phyloP scores from a whole-genome alignment of 2,113 vertebrate genomes.

The Panthera leo region DNA sequence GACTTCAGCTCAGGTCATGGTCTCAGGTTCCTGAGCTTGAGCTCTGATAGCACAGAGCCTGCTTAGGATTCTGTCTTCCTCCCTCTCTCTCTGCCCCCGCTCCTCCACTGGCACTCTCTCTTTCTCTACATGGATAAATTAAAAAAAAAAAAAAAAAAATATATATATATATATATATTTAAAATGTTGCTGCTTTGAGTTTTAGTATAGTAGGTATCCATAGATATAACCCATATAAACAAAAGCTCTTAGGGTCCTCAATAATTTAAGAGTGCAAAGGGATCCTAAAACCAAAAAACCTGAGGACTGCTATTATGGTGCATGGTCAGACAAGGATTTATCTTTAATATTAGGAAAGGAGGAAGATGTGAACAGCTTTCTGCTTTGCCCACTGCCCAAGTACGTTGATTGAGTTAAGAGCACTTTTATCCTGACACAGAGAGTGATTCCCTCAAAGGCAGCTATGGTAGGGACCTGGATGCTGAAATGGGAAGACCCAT shows the following conservation, averaged over 20 bases:
- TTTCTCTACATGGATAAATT: too few relatives aligned
- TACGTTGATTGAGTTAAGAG: not conserved
- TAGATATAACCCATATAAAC: not conserved
- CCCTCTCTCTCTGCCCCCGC: too few relatives aligned
- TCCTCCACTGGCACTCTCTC: too few relatives aligned
- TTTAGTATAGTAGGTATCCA: not conserved
- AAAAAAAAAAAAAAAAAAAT: too few relatives aligned
- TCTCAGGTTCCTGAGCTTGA: too few relatives aligned
- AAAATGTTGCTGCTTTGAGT: not conserved
- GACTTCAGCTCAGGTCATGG: too few relatives aligned
- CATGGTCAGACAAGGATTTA: not conserved
- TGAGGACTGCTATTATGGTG: not conserved
- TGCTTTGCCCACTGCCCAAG: not conserved
- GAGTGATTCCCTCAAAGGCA: not conserved
- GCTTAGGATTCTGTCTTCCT: too few relatives aligned
- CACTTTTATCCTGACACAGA: not conserved
- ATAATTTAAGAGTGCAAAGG: not conserved
- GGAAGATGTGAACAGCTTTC: not conserved
- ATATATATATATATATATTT: not conserved
- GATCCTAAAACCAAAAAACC: not conserved
- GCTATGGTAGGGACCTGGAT: not conserved
- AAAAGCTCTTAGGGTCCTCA: not conserved
- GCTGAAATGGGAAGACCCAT: not conserved
- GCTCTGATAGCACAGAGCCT: too few relatives aligned
- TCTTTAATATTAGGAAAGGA: not conserved